Conservation (phyloP, 2,113 vertebrate species). For the Thalassarche chlororhynchos region DNA sequence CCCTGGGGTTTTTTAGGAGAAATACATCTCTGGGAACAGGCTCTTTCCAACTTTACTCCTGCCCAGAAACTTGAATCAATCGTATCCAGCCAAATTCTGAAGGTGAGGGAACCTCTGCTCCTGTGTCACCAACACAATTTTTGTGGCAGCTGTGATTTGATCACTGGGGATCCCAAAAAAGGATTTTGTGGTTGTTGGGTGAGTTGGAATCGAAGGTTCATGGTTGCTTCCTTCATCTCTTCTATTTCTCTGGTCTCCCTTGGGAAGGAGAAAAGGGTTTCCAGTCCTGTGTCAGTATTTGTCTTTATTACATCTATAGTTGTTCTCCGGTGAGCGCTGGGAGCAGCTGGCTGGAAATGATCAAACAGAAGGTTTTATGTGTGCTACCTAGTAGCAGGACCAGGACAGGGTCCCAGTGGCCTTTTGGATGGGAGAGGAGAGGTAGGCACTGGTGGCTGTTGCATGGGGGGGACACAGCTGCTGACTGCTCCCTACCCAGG, state of each 20-base stretch:
- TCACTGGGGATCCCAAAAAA: background rate
- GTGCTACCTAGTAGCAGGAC: background rate
- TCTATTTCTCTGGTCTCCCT: background rate
- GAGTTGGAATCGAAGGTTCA: background rate
- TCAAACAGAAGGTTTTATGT: background rate
- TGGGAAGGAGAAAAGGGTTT: background rate
- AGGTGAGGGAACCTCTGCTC: background rate
- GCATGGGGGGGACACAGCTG: background rate
- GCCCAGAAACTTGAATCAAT: background rate
- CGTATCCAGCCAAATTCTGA: background rate
- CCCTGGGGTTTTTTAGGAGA: background rate
- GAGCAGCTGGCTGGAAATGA: background rate
- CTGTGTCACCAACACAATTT: rapidly evolving
- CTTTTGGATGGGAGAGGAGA: background rate
- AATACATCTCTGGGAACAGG: background rate
- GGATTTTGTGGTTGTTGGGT: background rate
- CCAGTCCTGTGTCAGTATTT: background rate
- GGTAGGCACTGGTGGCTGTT: background rate
- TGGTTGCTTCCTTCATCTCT: background rate
- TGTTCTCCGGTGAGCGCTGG: rapidly evolving
- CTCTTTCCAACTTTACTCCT: background rate
- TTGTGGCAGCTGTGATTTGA: background rate
- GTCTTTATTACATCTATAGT: background rate
- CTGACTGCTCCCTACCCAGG: background rate
- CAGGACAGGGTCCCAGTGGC: background rate